Percentiles rank a stretch among this genome's conserved stretches.
These are phyloP conservation scores for Julus scandinavius DNA, from an alignment of 2,888 invertebrate genomes.

Conservation along the genomic window DNA sequence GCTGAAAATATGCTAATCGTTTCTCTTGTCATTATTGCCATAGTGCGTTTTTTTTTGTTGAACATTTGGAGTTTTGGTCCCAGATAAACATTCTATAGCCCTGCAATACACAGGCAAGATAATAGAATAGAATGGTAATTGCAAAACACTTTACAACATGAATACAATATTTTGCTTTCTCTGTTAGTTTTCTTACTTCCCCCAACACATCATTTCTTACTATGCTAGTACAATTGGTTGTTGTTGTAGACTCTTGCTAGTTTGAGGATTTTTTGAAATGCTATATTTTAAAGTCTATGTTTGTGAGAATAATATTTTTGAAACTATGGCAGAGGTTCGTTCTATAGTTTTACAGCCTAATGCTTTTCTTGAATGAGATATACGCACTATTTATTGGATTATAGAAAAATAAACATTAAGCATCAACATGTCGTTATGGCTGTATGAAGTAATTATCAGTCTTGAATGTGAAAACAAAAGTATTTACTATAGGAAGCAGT, in stretches of 20 bases:
- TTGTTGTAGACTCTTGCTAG: no score
- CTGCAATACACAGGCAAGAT: not conserved
- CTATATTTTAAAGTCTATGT: not conserved
- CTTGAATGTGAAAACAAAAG: not conserved
- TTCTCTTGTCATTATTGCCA: constrained; percentile 6
- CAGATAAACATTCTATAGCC: not conserved
- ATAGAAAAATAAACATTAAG: constrained; percentile 42
- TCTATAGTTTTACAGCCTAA: not conserved
- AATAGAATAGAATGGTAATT: not conserved
- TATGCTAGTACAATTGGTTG: no score
- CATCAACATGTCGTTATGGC: not conserved
- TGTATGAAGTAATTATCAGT: not conserved
- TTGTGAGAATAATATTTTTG: not conserved
- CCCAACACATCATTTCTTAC: not conserved
- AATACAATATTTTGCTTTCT: constrained; percentile 9
- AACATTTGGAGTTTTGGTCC: constrained; percentile 40
- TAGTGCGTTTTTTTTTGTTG: not conserved
- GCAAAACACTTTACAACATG: not conserved
- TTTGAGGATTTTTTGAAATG: no score
- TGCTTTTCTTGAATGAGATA: not conserved
- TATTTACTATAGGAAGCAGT: not conserved
- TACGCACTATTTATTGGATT: not conserved
- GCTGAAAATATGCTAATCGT: not conserved
- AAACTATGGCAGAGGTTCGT: not conserved
- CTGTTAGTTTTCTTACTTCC: not conserved